Evolutionary conservation across 2,113 vertebrate species (phyloP), one percentile per base, ranked within the genome.

Genomic region (Empidonax traillii): DNA sequence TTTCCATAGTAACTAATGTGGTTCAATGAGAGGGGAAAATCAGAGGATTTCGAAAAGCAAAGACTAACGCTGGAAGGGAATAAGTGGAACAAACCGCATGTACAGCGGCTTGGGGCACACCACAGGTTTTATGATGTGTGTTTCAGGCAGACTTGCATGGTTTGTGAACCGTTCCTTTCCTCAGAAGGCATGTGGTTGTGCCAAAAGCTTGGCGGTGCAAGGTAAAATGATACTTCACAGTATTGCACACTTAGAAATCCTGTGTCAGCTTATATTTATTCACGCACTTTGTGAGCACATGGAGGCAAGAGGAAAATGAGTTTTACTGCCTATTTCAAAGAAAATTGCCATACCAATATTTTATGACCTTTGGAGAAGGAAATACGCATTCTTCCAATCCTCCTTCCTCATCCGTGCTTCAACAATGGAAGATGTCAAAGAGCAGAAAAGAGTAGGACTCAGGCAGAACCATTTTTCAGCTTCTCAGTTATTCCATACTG

Each of bases 1-100:
- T 97, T 96, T 89, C 96, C 96, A 92, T 93, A 84, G 96, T 65
- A 96, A 96, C 90, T 39, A 85, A 53, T 31, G 37, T 73, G 30
- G 51, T 88, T 89, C 95, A 81, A 7, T 30, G 80, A 81, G 85
- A 83, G 35, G 68, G 61, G 67, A 41, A 89, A 95, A 89, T 39
- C 80, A 84, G 76, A 85, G 51, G 75, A 75, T 75, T 95, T 44
- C 68, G 46, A 90, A 88, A 92, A n/a, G 63, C 2, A 0, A 90
- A 84, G 68, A 33, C 86, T 72, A 84, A 37, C 61, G 30, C 55
- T 78, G 46, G 31, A 53, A 61, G 8, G 37, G 68, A 68, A 7
- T 37, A 79, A 90, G 49, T 30, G 25, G 78, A 94, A 65, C 44
- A 78, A 87, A 73, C 58, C 82, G 52, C 18, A 1, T 44, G n/a